Percentiles rank a stretch among this genome's conserved stretches.
Conservation (phyloP, 2,888 invertebrate genomes). For the Acutogordius australiensis region DNA sequence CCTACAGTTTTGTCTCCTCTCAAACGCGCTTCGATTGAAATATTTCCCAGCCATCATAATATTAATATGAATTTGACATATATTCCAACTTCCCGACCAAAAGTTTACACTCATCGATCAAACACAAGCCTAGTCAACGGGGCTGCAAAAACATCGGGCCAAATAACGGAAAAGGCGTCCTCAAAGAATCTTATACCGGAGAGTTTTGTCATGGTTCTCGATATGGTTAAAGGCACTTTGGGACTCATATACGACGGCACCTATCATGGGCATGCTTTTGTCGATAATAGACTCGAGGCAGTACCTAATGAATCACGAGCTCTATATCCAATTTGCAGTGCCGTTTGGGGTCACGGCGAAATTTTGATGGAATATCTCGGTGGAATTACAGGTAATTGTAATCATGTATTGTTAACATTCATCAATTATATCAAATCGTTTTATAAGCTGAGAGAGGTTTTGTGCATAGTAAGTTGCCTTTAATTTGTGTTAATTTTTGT, state of each 20-base stretch:
- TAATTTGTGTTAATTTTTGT: too few relatives aligned
- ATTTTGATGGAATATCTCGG: constrained; percentile 95
- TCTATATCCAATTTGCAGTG: constrained; percentile 71
- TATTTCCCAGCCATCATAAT: neutral
- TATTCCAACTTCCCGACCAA: too few relatives aligned
- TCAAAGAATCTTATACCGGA: neutral
- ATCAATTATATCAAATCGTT: too few relatives aligned
- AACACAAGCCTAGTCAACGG: neutral
- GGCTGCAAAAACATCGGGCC: neutral
- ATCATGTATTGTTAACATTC: too few relatives aligned
- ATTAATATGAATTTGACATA: too few relatives aligned
- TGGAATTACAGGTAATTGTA: constrained; percentile 89
- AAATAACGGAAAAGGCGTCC: neutral
- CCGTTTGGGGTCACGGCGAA: constrained; percentile 98
- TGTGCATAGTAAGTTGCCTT: too few relatives aligned
- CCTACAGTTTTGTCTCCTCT: too few relatives aligned
- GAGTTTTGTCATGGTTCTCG: neutral
- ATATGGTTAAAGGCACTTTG: neutral
- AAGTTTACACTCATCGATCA: neutral
- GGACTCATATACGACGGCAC: neutral
- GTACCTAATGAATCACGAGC: neutral
- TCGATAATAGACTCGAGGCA: neutral
- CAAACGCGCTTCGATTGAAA: neutral
- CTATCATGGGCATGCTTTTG: neutral
- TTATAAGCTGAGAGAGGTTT: too few relatives aligned